Conservation (phyloP, 2,113 vertebrate genomes). For the Paramisgurnus dabryanus region DNA sequence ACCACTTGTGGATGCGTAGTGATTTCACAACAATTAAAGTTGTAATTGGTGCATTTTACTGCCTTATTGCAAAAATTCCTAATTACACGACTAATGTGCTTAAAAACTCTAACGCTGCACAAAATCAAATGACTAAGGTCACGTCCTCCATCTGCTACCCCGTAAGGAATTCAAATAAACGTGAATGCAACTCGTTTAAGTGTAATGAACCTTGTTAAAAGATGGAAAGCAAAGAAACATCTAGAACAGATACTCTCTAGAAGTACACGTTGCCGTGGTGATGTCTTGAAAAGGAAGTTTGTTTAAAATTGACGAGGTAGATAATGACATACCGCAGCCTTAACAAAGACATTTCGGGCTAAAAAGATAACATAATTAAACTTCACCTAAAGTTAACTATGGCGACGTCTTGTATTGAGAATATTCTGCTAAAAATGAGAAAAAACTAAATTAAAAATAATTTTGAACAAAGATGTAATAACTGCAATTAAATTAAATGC, state of each 20-base stretch:
- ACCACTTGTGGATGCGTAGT: too few relatives aligned
- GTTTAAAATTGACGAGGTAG: conserved; percentile 10
- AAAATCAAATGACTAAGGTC: background rate
- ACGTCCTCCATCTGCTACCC: background rate
- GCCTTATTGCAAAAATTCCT: background rate
- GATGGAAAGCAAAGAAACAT: conserved; percentile 5
- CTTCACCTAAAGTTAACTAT: conserved; percentile 21
- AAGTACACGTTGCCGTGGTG: conserved; percentile 6
- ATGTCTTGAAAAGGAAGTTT: background rate
- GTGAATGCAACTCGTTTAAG: background rate
- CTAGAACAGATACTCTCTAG: conserved; percentile 3
- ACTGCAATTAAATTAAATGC: background rate
- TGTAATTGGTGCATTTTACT: background rate
- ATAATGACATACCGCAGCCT: conserved; percentile 13
- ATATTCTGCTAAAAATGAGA: background rate
- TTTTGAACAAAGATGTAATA: conserved; percentile 3
- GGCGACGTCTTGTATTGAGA: conserved; percentile 6
- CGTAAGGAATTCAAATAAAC: conserved; percentile 4
- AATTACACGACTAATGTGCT: background rate
- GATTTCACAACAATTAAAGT: too few relatives aligned
- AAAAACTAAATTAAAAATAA: background rate
- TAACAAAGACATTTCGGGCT: too few relatives aligned
- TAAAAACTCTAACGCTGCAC: background rate
- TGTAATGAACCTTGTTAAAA: conserved; percentile 24
- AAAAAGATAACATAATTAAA: background rate